phyloP scores from a whole-genome alignment of 2,113 vertebrate species.

The Chaetodon trifascialis region DNA sequence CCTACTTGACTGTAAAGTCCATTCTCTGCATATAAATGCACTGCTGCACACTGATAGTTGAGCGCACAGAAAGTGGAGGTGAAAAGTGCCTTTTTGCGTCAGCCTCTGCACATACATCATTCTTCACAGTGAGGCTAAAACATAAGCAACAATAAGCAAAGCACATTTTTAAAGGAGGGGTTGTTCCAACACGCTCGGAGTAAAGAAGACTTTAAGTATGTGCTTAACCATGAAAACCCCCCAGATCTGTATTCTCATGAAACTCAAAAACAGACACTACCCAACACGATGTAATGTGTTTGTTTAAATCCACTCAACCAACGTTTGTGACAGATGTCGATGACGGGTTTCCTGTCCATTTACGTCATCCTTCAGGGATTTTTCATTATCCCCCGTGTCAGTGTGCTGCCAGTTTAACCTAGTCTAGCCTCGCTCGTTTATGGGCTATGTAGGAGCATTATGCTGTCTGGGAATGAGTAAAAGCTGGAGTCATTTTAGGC shows the following conservation, averaged over 20 bases:
- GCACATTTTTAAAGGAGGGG: background rate
- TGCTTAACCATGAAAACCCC: conserved; percentile 11
- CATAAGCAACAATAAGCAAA: background rate
- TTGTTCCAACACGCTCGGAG: background rate
- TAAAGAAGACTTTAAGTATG: background rate
- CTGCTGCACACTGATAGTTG: too few species aligned
- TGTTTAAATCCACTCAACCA: conserved; percentile 40
- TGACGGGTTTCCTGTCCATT: conserved; percentile 49
- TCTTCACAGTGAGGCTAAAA: background rate
- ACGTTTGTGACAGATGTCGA: conserved; percentile 39
- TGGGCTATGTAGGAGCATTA: conserved; percentile 39
- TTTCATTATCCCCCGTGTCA: conserved; percentile 44
- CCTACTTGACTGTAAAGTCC: background rate
- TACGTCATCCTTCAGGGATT: conserved; percentile 44
- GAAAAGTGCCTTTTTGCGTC: too few species aligned
- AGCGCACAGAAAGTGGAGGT: too few species aligned
- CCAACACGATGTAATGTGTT: conserved; percentile 53
- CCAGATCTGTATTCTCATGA: conserved; percentile 10
- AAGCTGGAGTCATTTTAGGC: conserved; percentile 29
- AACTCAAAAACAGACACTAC: conserved; percentile 43
- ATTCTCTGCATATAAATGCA: background rate
- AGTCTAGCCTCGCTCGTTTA: conserved; percentile 60
- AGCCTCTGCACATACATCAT: too few species aligned
- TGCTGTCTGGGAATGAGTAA: conserved; percentile 71
- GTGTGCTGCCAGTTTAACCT: conserved; percentile 32